Conservation (phyloP, 2,888 invertebrate genomes). For the Agriopis marginaria region DNA sequence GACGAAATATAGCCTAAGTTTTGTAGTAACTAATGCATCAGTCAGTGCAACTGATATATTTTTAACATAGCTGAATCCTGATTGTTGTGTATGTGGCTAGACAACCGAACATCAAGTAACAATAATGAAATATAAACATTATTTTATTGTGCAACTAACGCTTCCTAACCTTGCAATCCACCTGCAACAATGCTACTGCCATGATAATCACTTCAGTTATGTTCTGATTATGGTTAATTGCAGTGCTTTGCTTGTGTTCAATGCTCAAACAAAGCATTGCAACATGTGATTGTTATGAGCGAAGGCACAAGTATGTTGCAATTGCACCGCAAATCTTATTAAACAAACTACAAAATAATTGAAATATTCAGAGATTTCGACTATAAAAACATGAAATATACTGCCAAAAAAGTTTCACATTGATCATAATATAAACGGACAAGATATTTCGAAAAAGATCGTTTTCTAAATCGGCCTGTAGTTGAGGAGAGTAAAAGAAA, state of each 20-base stretch:
- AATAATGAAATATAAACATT: background rate
- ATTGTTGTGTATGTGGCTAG: constrained; percentile 84
- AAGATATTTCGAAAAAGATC: no score
- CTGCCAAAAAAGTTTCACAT: no score
- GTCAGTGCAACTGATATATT: constrained; percentile 8
- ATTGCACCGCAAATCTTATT: constrained; percentile 14
- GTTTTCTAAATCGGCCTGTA: no score
- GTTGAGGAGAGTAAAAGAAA: no score
- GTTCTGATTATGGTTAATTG: constrained; percentile 54
- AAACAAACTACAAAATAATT: background rate
- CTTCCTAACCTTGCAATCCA: constrained; percentile 24
- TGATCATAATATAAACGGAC: no score
- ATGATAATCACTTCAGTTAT: constrained; percentile 84
- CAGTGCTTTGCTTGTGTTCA: constrained; percentile 63
- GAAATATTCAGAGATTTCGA: background rate
- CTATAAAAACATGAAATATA: background rate
- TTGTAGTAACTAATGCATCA: constrained; percentile 6
- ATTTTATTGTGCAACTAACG: constrained; percentile 13
- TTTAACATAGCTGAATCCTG: constrained; percentile 77
- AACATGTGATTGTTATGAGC: constrained; percentile 35
- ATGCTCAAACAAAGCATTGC: constrained; percentile 48
- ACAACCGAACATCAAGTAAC: constrained; percentile 67
- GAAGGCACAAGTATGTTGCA: constrained; percentile 38
- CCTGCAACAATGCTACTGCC: constrained; percentile 51
- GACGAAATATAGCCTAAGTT: background rate